Percentiles rank a stretch among this genome's conserved stretches.
These are phyloP conservation scores for Dendroctonus ponderosae DNA, from an alignment of 1,140 invertebrate species.

Conservation along the genomic window DNA sequence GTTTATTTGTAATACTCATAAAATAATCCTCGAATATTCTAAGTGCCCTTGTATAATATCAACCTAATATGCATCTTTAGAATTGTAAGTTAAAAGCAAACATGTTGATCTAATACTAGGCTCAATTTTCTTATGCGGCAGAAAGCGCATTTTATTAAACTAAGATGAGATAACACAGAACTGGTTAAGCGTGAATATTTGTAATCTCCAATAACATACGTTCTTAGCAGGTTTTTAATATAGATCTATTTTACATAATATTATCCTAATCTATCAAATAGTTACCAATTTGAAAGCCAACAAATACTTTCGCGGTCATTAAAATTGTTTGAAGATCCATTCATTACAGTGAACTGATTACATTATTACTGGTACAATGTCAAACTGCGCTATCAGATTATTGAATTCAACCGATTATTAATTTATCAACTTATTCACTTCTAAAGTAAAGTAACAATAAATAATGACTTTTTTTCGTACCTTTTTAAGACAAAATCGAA, in stretches of 20 bases:
- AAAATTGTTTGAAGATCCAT: no score
- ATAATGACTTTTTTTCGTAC: no score
- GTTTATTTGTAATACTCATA: no score
- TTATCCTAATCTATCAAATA: background rate
- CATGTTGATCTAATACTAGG: constrained; percentile 26
- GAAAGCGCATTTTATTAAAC: constrained; percentile 30
- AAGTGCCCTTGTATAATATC: no score
- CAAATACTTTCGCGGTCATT: background rate
- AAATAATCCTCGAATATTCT: no score
- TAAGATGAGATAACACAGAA: constrained; percentile 30
- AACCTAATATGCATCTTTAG: background rate
- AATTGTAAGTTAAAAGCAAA: constrained; percentile 24
- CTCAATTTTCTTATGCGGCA: constrained; percentile 28
- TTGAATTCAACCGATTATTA: no score
- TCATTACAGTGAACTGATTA: no score
- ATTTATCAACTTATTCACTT: no score
- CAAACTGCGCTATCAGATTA: no score
- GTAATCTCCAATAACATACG: constrained; percentile 31
- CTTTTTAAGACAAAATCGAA: background rate
- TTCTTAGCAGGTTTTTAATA: constrained; percentile 20
- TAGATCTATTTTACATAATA: constrained; percentile 25
- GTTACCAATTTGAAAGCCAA: no score
- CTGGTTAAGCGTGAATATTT: constrained; percentile 36
- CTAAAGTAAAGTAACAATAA: no score
- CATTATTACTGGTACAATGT: no score